Evolutionary conservation across 2,888 invertebrate species (phyloP), one percentile per base, ranked within the genome.

Genomic region (Tetramorium bicarinatum): DNA sequence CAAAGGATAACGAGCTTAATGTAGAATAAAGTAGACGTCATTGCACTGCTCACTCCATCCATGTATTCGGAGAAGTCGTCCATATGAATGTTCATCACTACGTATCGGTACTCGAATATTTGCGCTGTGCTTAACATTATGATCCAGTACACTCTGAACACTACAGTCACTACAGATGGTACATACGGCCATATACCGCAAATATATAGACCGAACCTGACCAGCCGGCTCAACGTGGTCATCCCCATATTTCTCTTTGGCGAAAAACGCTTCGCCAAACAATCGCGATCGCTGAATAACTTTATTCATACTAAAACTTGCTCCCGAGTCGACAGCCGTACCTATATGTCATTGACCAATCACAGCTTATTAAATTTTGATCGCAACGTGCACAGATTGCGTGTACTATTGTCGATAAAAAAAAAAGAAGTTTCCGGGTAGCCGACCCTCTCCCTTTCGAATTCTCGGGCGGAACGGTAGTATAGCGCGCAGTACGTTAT

Each of bases 101-200:
- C 18, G 25, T 81, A 85, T 18, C 79, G 34, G 0, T 83, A 88
- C 6, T 87, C 86, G 56, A 34, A 83, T 3, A 11, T 13, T 13
- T 86, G 88, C 13, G 77, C 47, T 1, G n/a, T 34, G 18, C n/a
- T 13, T 18, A 77, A 3, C 6, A 25, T 4, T 9, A 59, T n/a
- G 2, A 74, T 47, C 88, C 87, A 87, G 25, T n/a, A 49, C 1
- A 79, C 11, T 71, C 83, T 86, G 11, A 44, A 66, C 1, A 88
- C 1, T 15, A 52, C n/a, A 3, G 61, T 61, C 0, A n/a, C n/a
- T n/a, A n/a, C n/a, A n/a, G 44, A 64, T 21, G 84, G n/a, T 0
- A 56, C 25, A 1, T 71, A 76, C 0, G 89, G 87, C 89, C 87
- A 79, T 29, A 76, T 47, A 0, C 76, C 89, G 6, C 66, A 64